Evolutionary conservation across 2,113 vertebrate genomes (phyloP).

Genomic region (Etia nguti): DNA sequence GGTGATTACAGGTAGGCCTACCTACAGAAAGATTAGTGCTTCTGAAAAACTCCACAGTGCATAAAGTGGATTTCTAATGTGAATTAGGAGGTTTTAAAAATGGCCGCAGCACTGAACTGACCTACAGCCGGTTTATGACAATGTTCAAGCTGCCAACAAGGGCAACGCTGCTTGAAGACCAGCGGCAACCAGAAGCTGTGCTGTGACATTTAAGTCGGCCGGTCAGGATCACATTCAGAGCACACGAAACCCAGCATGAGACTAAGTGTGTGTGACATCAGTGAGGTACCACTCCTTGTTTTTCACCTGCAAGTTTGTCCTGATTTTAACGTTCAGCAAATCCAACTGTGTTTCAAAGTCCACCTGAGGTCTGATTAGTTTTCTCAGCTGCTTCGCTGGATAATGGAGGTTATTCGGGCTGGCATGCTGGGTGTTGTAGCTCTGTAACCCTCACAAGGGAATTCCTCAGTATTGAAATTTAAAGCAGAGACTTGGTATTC

Average conservation of each 20-base stretch:
- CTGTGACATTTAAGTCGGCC: constrained; percentile 9
- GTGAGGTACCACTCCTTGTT: background rate
- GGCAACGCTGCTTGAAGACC: background rate
- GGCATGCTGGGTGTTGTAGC: background rate
- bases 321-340: background rate
- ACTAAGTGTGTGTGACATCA: background rate
- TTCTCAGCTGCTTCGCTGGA: background rate
- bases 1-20: background rate
- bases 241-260: constrained; percentile 2
- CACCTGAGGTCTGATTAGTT: background rate
- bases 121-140: background rate
- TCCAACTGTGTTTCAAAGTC: background rate
- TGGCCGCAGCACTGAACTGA: background rate
- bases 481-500: background rate
- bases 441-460: background rate
- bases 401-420: background rate
- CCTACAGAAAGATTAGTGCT: background rate
- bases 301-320: background rate
- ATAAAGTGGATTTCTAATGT: background rate
- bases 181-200: background rate
- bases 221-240: constrained; percentile 16
- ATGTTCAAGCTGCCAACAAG: background rate
- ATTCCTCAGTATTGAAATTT: background rate
- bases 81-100: background rate
- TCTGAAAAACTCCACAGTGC: background rate